Base-by-base conservation (phyloP, 2,797 vertebrate genomes). In the Danio aesculapii region DNA sequence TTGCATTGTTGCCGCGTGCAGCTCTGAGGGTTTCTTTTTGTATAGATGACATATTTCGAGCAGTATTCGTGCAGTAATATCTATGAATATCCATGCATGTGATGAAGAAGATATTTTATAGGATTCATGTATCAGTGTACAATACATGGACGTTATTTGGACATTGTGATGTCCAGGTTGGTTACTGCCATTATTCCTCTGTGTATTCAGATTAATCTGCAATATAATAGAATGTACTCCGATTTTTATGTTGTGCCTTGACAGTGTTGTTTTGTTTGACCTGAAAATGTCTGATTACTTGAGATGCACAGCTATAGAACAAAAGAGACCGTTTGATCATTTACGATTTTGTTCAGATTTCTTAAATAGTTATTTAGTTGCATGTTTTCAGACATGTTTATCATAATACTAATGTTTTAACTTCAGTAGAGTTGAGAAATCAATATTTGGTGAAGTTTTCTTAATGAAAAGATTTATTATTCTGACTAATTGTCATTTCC, bases 21-120 rank as follows among this genome's bases (percentile, higher is more conserved):
- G 30, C 50, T 59, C 55, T 44, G 62, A 64, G 17, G 81, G 63
- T 17, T 41, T 10, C 55, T 8, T 77, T 55, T 47, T 74, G 17
- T 81, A 64, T 50, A 66, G 47, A 21, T 58, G 46, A 69, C 53
- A 64, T 57, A 77, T 85, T 85, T 82, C 58, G 69, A 75, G 79
- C 75, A 81, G 84, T 84, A 84, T 87, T 86, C 58, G n/a, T 55
- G 77, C 71, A 73, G 67, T 81, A 81, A 75, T 85, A 81, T 30
- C 68, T 77, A 67, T 74, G 17, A 83, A 79, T 84, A 84, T 83
- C 74, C 57, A 44, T 86, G 86, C 86, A 87, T 87, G 86, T 81
- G 46, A 59, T 46, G 2, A 17, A 58, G 2, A 17, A 58, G 30
- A n/a, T 19, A 49, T 77, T 87, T 85, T 82, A 82, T 80, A 79